Evolutionary conservation across 2,888 invertebrate species (phyloP).

Genomic region (Caenorhabditis doughertyi): DNA sequence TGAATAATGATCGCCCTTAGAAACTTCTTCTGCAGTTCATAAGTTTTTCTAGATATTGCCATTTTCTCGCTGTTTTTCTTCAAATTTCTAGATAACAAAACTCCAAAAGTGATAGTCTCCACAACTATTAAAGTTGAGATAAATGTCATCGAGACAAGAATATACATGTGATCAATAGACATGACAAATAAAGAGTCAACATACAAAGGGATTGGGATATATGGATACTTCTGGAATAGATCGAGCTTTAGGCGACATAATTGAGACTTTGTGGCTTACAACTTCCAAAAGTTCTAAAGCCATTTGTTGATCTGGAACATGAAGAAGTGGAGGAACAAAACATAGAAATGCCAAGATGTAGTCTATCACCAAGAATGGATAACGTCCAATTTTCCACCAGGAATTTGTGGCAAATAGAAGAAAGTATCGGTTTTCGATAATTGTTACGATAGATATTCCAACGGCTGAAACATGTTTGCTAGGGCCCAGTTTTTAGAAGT

Average conservation of each 20-base stretch:
- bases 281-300: background rate
- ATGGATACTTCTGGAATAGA: background rate
- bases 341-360: background rate
- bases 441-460: background rate
- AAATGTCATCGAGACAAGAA: background rate
- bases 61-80: background rate
- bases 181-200: background rate
- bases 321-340: background rate
- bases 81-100: background rate
- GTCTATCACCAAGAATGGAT: background rate
- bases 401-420: background rate
- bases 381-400: background rate
- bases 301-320: background rate
- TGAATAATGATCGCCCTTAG: constrained; percentile 1
- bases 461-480: background rate
- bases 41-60: background rate
- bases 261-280: background rate
- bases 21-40: constrained; percentile 9
- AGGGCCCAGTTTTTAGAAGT: too few relatives aligned
- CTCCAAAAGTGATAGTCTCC: background rate
- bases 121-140: background rate
- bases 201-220: background rate
- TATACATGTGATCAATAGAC: background rate
- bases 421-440: background rate
- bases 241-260: background rate